Percentiles rank a stretch among this genome's conserved stretches.
phyloP scores from a whole-genome alignment of 92 coral and sea anemone species.

The Parazoanthus swiftii region DNA sequence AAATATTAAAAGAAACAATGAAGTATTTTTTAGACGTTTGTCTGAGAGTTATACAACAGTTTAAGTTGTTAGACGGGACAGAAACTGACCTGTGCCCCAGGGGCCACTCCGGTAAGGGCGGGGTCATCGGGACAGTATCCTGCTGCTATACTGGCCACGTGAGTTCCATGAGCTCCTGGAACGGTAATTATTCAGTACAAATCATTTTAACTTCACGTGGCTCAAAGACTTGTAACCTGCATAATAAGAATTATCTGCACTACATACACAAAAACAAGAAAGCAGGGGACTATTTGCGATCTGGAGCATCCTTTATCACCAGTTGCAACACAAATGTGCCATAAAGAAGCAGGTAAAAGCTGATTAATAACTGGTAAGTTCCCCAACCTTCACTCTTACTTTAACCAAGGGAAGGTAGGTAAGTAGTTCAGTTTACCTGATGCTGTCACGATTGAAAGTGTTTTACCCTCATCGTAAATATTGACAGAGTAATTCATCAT shows the following conservation, averaged over 20 bases:
- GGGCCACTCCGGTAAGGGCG: constrained; percentile 94
- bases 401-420: too few relatives aligned
- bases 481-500: constrained; percentile 87
- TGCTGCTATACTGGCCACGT: constrained; percentile 97
- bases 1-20: too few relatives aligned
- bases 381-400: too few relatives aligned
- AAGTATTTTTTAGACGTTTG: too few relatives aligned
- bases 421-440: constrained; percentile 62
- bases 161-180: constrained; percentile 95
- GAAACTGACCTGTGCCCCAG: constrained; percentile 93
- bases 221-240: too few relatives aligned
- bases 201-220: too few relatives aligned
- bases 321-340: background rate
- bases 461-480: constrained; percentile 86
- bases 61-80: background rate
- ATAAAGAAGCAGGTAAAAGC: background rate
- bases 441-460: constrained; percentile 80
- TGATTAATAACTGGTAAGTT: too few relatives aligned
- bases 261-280: background rate
- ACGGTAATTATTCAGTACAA: background rate
- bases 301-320: background rate
- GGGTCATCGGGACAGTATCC: constrained; percentile 95
- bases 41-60: background rate
- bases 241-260: too few relatives aligned
- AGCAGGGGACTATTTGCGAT: background rate